Percentiles rank a stretch among this genome's conserved stretches.
Conservation (phyloP, 2,113 vertebrate species). For the Oplegnathus fasciatus region DNA sequence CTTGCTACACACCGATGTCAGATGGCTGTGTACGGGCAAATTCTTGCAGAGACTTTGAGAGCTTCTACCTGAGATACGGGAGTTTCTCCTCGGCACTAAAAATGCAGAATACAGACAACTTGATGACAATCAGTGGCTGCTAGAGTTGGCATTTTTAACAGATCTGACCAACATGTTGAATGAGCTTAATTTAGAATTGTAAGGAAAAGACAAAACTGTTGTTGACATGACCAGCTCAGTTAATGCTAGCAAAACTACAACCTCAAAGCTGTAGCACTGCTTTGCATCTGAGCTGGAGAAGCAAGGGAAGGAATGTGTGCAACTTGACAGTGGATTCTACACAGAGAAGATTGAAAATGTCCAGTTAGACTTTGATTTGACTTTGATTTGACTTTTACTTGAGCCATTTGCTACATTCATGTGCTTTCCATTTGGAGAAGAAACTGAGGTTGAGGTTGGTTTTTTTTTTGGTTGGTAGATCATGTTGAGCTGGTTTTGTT, state of each 20-base stretch:
- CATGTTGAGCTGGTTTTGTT: no score
- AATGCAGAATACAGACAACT: slow-evolving; percentile 46
- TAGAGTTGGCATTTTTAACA: slow-evolving; percentile 56
- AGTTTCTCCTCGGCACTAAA: slow-evolving; percentile 20
- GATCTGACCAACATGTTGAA: slow-evolving; percentile 65
- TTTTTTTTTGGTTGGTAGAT: no score
- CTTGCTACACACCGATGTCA: slow-evolving; percentile 19
- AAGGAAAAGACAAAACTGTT: slow-evolving; percentile 56
- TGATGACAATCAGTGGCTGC: slow-evolving; percentile 31
- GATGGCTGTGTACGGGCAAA: slow-evolving; percentile 17
- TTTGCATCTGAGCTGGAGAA: slow-evolving; percentile 7
- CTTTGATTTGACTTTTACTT: slow-evolving; percentile 24
- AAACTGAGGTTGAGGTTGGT: slow-evolving; percentile 42
- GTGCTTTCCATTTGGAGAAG: slow-evolving; percentile 36
- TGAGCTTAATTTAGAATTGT: slow-evolving; percentile 56
- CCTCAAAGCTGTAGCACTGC: background rate
- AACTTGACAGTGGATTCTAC: slow-evolving; percentile 33
- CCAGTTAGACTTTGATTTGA: slow-evolving; percentile 45
- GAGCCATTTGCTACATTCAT: slow-evolving; percentile 33
- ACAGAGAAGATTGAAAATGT: slow-evolving; percentile 32
- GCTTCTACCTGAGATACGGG: slow-evolving; percentile 27
- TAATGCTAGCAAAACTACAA: slow-evolving; percentile 57
- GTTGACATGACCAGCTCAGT: slow-evolving; percentile 63
- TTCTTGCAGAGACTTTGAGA: slow-evolving; percentile 48
- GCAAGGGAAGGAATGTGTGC: background rate